phyloP scores from a whole-genome alignment of 2,113 vertebrate genomes.

The Furnarius figulus region DNA sequence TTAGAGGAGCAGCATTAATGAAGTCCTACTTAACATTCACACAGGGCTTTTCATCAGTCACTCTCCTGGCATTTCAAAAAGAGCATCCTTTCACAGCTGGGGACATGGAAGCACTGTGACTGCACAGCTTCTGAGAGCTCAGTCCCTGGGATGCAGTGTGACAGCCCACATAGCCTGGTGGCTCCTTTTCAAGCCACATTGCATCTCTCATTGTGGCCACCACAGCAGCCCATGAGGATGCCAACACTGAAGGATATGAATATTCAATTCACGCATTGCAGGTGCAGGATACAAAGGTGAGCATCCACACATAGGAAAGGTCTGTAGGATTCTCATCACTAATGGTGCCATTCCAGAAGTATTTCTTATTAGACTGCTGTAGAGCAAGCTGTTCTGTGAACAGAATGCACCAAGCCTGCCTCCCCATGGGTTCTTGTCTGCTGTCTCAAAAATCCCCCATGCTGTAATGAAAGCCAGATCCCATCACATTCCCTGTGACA shows the following conservation, averaged over 20 bases:
- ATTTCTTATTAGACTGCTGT: neutral
- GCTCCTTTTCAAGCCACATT: neutral
- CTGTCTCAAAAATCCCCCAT: neutral
- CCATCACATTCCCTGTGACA: neutral
- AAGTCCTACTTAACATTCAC: neutral
- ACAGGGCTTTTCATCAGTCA: neutral
- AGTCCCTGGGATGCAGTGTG: neutral
- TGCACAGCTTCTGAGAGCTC: neutral
- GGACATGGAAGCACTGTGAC: neutral
- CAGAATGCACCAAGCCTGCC: neutral
- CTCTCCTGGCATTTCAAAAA: neutral
- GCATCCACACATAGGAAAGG: neutral
- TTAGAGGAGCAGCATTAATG: neutral
- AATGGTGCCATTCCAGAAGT: neutral
- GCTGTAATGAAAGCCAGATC: neutral
- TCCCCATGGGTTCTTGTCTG: neutral
- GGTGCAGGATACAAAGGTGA: neutral
- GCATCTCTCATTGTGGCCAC: neutral
- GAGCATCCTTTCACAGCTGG: neutral
- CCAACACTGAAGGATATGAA: neutral
- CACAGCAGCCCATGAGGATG: neutral
- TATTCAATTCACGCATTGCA: rapidly evolving
- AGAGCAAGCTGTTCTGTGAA: neutral
- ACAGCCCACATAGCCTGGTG: neutral
- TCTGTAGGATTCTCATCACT: neutral